A percentile compares a stretch with the other conserved stretches of the same genome.
phyloP scores from a whole-genome alignment of 2,797 vertebrate species.

The Nasua narica region DNA sequence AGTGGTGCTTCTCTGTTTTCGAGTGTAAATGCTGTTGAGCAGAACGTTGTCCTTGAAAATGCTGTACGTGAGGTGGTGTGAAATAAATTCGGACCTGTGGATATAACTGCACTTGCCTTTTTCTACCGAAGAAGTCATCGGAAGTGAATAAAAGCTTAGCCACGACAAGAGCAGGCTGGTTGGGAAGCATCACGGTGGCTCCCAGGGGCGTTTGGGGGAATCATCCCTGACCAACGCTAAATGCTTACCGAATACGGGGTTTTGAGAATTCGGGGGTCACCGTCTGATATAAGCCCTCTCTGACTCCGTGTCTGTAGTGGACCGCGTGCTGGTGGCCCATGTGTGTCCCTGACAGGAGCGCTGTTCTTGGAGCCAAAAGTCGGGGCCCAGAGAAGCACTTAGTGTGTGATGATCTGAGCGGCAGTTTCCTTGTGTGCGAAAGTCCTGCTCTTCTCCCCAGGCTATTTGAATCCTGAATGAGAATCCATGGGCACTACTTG shows the following conservation, averaged over 20 bases:
- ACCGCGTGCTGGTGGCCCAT: fast-evolving
- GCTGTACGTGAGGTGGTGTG: conserved; percentile 70
- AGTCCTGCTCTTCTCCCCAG: neutral
- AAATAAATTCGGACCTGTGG: conserved; percentile 79
- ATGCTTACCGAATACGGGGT: fast-evolving
- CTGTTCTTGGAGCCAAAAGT: neutral
- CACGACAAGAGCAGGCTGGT: neutral
- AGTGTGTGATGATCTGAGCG: neutral
- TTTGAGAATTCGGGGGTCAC: neutral
- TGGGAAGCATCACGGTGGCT: neutral
- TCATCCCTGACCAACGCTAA: neutral
- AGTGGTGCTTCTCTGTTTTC: conserved; percentile 72
- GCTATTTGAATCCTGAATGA: neutral
- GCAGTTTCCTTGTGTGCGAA: neutral
- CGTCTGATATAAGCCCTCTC: fast-evolving
- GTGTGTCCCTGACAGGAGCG: neutral
- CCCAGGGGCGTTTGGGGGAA: neutral
- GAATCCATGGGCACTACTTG: neutral
- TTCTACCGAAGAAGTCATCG: neutral
- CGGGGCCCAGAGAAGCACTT: neutral
- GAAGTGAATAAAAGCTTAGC: neutral
- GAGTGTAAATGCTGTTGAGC: conserved; percentile 72
- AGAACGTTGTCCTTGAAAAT: conserved; percentile 76
- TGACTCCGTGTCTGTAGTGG: neutral
- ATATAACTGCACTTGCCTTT: conserved; percentile 33